Conservation (phyloP, 1,140 invertebrate species). For the Alviniconcha marisindica region DNA sequence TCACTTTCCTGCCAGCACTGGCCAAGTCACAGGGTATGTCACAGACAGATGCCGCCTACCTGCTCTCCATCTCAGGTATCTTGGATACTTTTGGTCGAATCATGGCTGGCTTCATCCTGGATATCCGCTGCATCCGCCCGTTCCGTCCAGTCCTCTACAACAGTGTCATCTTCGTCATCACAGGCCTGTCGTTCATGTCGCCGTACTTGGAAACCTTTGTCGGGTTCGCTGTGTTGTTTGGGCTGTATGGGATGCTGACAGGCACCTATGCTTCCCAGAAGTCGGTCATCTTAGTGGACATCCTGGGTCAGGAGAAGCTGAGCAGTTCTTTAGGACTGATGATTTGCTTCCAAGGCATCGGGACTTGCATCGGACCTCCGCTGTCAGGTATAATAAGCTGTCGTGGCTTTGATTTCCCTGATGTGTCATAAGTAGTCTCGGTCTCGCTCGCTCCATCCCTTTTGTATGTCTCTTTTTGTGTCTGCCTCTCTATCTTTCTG, state of each 20-base stretch:
- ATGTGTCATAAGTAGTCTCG: too few relatives aligned
- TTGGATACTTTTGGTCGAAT: slow-evolving; percentile 60
- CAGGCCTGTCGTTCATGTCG: slow-evolving; percentile 51
- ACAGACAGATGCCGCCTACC: slow-evolving; percentile 53
- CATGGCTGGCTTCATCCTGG: slow-evolving; percentile 56
- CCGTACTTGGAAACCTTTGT: slow-evolving; percentile 50
- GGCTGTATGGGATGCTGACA: slow-evolving; percentile 58
- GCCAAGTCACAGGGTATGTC: slow-evolving; percentile 56
- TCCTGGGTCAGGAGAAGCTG: slow-evolving; percentile 92
- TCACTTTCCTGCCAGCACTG: slow-evolving; percentile 66
- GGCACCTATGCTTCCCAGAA: slow-evolving; percentile 86
- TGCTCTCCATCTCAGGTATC: slow-evolving; percentile 60
- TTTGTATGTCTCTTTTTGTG: not conserved
- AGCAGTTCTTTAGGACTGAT: slow-evolving; percentile 96
- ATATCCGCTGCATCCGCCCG: slow-evolving; percentile 55
- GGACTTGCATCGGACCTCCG: slow-evolving; percentile 89
- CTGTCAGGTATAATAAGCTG: slow-evolving; percentile 85
- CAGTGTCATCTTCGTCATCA: slow-evolving; percentile 56
- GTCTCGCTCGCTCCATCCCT: too few relatives aligned
- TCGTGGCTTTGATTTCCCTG: not conserved
- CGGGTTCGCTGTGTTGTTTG: slow-evolving; percentile 51
- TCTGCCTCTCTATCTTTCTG: not conserved
- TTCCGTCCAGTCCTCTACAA: slow-evolving; percentile 61
- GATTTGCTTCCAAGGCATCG: slow-evolving; percentile 94
- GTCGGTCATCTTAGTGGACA: slow-evolving; percentile 93